Evolutionary conservation across 2,113 vertebrate species (phyloP).

Genomic region (Brachypteracias leptosomus): DNA sequence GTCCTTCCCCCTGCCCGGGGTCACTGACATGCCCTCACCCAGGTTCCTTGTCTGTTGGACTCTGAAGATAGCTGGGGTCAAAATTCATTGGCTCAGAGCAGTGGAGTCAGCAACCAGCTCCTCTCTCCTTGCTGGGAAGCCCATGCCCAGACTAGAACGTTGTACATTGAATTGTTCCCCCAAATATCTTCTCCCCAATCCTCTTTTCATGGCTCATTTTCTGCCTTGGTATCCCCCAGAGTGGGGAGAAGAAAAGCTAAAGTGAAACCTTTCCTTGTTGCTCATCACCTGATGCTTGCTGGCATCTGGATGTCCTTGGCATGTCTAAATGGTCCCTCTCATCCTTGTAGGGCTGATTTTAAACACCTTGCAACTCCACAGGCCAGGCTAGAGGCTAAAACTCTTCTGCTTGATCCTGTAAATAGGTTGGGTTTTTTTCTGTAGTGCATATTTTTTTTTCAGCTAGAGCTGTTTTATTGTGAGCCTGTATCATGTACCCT

Average conservation of each 20-base stretch:
- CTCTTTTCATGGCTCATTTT: background rate
- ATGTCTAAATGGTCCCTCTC: background rate
- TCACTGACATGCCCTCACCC: background rate
- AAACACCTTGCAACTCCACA: background rate
- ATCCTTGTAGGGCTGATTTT: background rate
- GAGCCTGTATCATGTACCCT: background rate
- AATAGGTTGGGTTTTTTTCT: background rate
- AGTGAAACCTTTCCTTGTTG: background rate
- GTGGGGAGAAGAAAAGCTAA: background rate
- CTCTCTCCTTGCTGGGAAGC: background rate
- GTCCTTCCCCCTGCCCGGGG: background rate
- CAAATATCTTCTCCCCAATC: background rate
- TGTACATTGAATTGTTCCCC: fast-evolving
- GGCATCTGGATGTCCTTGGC: background rate
- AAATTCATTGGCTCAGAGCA: background rate
- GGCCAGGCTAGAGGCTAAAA: background rate
- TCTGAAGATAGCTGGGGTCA: background rate
- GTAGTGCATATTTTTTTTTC: background rate
- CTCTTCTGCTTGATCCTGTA: background rate
- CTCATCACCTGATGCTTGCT: background rate
- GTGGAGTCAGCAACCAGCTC: background rate
- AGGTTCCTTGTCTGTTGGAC: background rate
- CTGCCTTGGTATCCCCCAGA: background rate
- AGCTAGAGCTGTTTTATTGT: background rate
- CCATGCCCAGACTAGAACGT: background rate